Conservation (phyloP, 92 coral and sea anemone species). For the Hydrozoanthus gracilis region DNA sequence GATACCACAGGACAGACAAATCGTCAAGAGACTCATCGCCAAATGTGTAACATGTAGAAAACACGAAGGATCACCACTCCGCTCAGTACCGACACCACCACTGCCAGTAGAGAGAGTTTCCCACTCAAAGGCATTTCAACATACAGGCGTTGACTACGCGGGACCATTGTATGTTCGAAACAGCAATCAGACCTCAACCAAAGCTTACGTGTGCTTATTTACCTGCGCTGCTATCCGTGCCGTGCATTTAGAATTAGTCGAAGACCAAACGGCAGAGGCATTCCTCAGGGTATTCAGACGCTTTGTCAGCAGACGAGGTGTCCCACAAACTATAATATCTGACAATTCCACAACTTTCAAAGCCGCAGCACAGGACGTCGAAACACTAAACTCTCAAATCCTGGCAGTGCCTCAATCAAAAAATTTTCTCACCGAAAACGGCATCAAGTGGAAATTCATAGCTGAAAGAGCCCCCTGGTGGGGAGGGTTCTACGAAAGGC, state of each 20-base stretch:
- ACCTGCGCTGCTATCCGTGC: slow-evolving; percentile 60
- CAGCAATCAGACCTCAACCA: slow-evolving; percentile 33
- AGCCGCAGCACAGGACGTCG: slow-evolving; percentile 59
- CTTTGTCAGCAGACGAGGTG: slow-evolving; percentile 53
- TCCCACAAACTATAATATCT: slow-evolving; percentile 53
- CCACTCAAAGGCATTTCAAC: slow-evolving; percentile 49
- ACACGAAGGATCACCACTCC: slow-evolving; percentile 55
- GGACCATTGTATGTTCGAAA: slow-evolving; percentile 58
- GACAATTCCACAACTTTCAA: slow-evolving; percentile 67
- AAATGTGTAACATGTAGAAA: slow-evolving; percentile 59
- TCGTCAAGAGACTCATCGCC: slow-evolving; percentile 50
- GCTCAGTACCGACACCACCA: slow-evolving; percentile 50
- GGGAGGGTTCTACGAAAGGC: background rate
- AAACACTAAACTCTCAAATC: slow-evolving; percentile 42
- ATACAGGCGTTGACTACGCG: slow-evolving; percentile 63
- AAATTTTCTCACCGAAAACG: slow-evolving; percentile 50
- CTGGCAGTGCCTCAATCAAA: slow-evolving; percentile 29
- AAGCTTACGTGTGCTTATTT: slow-evolving; percentile 49
- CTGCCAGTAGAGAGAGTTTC: slow-evolving; percentile 45
- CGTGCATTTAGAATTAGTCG: slow-evolving; percentile 57
- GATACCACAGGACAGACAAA: slow-evolving; percentile 64
- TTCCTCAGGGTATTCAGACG: slow-evolving; percentile 59
- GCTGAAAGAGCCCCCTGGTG: slow-evolving; percentile 56
- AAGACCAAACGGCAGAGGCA: slow-evolving; percentile 50
- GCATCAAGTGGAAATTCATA: slow-evolving; percentile 59